These are phyloP conservation scores for Datnioides undecimradiatus DNA, from an alignment of 2,113 vertebrate species.

Conservation along the genomic window DNA sequence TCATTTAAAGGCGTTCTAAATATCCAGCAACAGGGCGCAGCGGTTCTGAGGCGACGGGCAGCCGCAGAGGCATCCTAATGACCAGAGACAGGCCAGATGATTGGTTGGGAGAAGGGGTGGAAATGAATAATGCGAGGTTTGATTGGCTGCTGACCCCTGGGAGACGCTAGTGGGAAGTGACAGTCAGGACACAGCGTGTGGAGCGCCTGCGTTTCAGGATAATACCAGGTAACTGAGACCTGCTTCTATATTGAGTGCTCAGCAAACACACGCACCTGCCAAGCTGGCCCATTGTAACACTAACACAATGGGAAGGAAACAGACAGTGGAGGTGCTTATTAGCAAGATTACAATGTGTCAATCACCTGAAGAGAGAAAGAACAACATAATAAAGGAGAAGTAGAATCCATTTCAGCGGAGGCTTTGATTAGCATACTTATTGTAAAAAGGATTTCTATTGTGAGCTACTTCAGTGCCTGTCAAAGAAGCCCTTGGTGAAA, in stretches of 20 bases:
- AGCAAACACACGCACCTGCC: slow-evolving; percentile 55
- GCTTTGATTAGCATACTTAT: slow-evolving; percentile 79
- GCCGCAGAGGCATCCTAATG: slow-evolving; percentile 49
- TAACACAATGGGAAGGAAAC: slow-evolving; percentile 65
- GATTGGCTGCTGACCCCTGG: slow-evolving; percentile 72
- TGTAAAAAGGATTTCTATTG: slow-evolving; percentile 59
- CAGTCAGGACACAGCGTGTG: slow-evolving; percentile 3
- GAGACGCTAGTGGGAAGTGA: slow-evolving; percentile 55
- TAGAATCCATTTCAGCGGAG: slow-evolving; percentile 66
- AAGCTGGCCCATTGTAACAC: slow-evolving; percentile 53
- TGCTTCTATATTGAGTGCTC: slow-evolving; percentile 48
- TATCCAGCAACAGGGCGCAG: not conserved
- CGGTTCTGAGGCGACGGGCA: not conserved
- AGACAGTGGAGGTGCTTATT: slow-evolving; percentile 74
- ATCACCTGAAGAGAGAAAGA: slow-evolving; percentile 67
- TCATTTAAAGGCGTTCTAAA: slow-evolving; percentile 28
- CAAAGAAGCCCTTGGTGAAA: slow-evolving; percentile 43
- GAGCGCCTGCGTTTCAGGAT: slow-evolving; percentile 58
- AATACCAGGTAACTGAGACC: slow-evolving; percentile 61
- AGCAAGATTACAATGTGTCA: slow-evolving; percentile 78
- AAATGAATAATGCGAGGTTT: slow-evolving; percentile 61
- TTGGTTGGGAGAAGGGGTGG: slow-evolving; percentile 48
- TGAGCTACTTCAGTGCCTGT: slow-evolving; percentile 52
- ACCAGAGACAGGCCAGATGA: slow-evolving; percentile 62
- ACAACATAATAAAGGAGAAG: slow-evolving; percentile 73